phyloP scores from a whole-genome alignment of 35 echinoderm and acorn worm species.

The Chiridota heheva region DNA sequence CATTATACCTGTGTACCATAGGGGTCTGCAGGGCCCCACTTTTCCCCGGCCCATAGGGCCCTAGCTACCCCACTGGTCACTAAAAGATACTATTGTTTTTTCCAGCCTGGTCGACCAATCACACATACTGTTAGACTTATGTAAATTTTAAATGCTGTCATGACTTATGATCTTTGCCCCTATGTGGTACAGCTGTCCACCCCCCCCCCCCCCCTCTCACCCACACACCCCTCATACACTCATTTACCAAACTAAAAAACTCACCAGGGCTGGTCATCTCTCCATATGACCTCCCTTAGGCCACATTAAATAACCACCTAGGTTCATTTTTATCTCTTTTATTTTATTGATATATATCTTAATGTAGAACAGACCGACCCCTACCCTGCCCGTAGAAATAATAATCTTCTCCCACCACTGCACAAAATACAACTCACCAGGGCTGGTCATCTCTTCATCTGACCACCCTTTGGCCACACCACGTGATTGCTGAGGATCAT shows the following conservation, averaged over 20 bases:
- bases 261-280: no score
- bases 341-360: background rate
- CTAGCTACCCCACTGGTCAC: background rate
- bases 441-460: no score
- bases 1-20: no score
- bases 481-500: conserved; percentile 71
- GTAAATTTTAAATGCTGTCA: background rate
- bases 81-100: background rate
- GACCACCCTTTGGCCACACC: conserved; percentile 58
- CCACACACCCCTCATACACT: background rate
- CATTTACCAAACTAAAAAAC: no score
- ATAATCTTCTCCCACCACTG: no score
- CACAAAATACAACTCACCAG: no score
- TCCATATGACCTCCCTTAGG: no score
- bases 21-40: no score
- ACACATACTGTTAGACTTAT: background rate
- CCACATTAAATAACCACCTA: conserved; percentile 65
- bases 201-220: background rate
- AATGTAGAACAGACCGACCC: background rate
- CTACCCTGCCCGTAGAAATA: background rate
- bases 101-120: background rate
- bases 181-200: background rate
- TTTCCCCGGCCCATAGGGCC: no score
- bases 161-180: background rate
- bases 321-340: conserved; percentile 47